Evolutionary conservation across 2,888 invertebrate species (phyloP).

Genomic region (Lypha dubia): DNA sequence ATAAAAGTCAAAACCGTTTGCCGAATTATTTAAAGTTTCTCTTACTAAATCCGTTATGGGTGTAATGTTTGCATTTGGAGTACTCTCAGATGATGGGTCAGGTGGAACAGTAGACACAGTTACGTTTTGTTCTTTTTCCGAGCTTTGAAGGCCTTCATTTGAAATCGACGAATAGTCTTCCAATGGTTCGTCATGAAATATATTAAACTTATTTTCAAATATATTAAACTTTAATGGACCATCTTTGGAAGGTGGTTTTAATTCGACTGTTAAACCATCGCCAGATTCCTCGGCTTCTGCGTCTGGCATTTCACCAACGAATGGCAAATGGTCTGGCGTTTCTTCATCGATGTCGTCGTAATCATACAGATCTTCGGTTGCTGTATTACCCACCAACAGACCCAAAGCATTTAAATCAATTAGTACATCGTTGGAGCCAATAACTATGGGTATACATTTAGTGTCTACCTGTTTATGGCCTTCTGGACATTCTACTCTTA

Average conservation of each 20-base stretch:
- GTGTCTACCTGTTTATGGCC: conserved; percentile 79
- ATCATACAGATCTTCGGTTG: conserved; percentile 78
- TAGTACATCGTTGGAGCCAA: conserved; percentile 60
- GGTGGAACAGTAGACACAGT: not conserved
- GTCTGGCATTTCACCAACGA: conserved; percentile 15
- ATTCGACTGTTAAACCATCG: conserved; percentile 35
- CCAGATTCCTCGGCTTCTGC: conserved; percentile 41
- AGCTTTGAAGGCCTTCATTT: conserved; percentile 49
- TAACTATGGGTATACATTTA: conserved; percentile 81
- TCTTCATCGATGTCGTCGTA: conserved; percentile 74
- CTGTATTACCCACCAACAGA: conserved; percentile 63
- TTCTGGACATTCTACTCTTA: conserved; percentile 79
- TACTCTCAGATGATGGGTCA: not conserved
- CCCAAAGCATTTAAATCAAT: conserved; percentile 60
- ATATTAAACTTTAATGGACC: conserved; percentile 82
- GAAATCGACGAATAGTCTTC: conserved; percentile 57
- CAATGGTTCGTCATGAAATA: conserved; percentile 71
- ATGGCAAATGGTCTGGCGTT: not conserved
- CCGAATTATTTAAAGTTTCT: conserved; percentile 42
- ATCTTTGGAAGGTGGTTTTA: conserved; percentile 77
- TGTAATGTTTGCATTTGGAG: conserved; percentile 4
- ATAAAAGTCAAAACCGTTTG: conserved; percentile 9
- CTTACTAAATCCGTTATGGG: conserved; percentile 23
- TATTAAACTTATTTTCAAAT: conserved; percentile 80
- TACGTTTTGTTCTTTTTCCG: conserved; percentile 33